These are phyloP conservation scores for Eubasilissa splendida DNA, from an alignment of 2,888 invertebrate species.

Conservation along the genomic window DNA sequence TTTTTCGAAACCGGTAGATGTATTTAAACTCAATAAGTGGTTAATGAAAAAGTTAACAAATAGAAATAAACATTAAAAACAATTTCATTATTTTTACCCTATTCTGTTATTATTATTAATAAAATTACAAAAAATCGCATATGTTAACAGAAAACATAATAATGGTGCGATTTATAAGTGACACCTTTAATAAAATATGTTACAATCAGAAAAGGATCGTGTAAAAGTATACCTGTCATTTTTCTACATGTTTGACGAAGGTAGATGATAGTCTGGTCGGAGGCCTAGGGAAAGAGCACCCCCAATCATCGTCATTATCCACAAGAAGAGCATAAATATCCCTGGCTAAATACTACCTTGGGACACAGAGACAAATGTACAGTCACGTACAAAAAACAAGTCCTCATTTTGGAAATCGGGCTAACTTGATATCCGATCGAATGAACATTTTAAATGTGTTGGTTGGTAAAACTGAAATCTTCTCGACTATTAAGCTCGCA, in stretches of 20 bases:
- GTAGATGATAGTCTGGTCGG: background rate
- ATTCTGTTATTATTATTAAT: no score
- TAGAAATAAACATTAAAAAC: no score
- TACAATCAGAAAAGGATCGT: background rate
- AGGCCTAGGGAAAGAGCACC: slow-evolving; percentile 6
- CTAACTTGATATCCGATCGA: background rate
- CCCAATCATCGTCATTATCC: slow-evolving; percentile 13
- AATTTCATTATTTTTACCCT: no score
- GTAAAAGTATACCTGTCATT: slow-evolving; percentile 1
- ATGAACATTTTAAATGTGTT: background rate
- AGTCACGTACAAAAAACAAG: slow-evolving; percentile 4
- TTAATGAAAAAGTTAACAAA: no score
- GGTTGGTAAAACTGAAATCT: no score
- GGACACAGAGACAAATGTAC: background rate
- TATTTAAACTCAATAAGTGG: no score
- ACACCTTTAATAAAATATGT: slow-evolving; percentile 3
- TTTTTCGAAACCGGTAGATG: no score
- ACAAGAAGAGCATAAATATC: slow-evolving; percentile 17
- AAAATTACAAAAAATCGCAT: no score
- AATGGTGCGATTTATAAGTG: background rate
- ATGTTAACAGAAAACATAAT: background rate
- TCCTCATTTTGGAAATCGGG: background rate
- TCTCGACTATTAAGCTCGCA: no score
- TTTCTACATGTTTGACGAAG: background rate
- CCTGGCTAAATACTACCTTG: slow-evolving; percentile 10